phyloP scores from a whole-genome alignment of 92 coral and sea anemone species.

The Diadumene lineata region DNA sequence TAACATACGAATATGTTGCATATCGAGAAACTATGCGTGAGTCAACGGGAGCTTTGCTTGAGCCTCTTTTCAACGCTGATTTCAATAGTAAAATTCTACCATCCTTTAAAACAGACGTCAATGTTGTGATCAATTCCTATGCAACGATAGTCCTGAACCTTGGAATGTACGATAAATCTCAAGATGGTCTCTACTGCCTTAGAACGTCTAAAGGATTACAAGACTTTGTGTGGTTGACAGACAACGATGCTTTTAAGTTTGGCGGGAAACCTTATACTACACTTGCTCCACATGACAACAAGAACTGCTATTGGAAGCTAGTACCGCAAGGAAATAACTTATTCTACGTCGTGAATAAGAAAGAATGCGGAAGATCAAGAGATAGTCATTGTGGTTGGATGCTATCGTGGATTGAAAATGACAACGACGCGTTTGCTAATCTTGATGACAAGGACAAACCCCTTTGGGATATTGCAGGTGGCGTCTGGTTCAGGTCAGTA shows the following conservation, averaged over 20 bases:
- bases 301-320: slow-evolving; percentile 32
- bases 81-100: slow-evolving; percentile 16
- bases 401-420: background rate
- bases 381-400: slow-evolving; percentile 12
- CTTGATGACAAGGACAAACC: background rate
- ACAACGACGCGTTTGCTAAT: background rate
- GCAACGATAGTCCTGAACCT: background rate
- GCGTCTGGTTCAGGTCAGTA: background rate
- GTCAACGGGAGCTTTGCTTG: background rate
- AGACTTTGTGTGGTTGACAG: background rate
- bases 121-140: slow-evolving; percentile 19
- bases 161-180: slow-evolving; percentile 5
- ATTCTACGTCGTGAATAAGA: slow-evolving; percentile 13
- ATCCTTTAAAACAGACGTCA: slow-evolving; percentile 22
- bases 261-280: background rate
- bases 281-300: background rate
- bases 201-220: background rate
- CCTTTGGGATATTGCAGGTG: background rate
- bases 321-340: slow-evolving; percentile 28
- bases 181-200: slow-evolving; percentile 29
- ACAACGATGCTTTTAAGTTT: background rate
- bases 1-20: background rate
- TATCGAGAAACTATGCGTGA: slow-evolving; percentile 1
- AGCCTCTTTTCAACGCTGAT: slow-evolving; percentile 9
- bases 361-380: background rate